phyloP scores from a whole-genome alignment of 2,113 vertebrate genomes.

The Motacilla alba region DNA sequence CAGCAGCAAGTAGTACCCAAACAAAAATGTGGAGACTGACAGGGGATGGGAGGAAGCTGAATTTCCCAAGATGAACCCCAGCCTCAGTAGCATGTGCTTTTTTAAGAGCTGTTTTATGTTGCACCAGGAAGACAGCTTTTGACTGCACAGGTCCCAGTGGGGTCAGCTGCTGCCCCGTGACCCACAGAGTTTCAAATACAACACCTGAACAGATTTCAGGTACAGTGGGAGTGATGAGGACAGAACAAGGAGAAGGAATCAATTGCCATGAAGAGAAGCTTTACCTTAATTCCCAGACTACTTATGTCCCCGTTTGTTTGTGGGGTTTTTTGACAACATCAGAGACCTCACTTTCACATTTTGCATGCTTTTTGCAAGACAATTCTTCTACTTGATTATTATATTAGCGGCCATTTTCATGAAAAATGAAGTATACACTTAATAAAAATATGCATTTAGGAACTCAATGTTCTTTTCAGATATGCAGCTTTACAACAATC shows the following conservation, averaged over 20 bases:
- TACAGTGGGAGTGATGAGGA: neutral
- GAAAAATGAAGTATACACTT: neutral
- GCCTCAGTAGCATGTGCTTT: neutral
- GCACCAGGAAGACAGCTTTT: neutral
- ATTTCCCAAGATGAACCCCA: neutral
- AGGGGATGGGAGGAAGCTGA: neutral
- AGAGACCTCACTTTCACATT: neutral
- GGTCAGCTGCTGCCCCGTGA: neutral
- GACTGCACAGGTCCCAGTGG: neutral
- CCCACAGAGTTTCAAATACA: neutral
- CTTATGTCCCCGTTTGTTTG: neutral
- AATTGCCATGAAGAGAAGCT: neutral
- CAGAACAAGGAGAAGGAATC: neutral
- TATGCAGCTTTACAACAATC: neutral
- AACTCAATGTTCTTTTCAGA: neutral
- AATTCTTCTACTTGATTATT: neutral
- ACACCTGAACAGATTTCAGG: neutral
- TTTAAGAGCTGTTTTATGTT: neutral
- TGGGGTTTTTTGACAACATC: neutral
- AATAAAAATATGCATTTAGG: neutral
- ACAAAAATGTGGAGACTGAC: neutral
- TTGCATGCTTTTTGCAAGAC: neutral
- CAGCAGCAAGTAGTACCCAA: neutral
- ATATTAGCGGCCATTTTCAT: neutral
- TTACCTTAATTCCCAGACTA: neutral